Conservation (phyloP, 2,888 invertebrate species). For the Cosmia pyralina region DNA sequence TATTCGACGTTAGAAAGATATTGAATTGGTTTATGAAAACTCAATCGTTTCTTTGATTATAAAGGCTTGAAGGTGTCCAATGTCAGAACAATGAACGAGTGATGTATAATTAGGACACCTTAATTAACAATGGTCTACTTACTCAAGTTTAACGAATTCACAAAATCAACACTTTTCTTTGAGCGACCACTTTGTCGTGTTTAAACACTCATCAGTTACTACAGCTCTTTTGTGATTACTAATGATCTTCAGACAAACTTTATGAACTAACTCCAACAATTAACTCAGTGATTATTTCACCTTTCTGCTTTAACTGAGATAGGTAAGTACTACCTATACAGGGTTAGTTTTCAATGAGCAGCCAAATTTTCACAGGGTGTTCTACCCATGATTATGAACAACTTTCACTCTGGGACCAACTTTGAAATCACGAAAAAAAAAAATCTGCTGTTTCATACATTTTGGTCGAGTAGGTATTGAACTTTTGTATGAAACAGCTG, state of each 20-base stretch:
- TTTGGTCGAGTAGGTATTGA: too few species aligned
- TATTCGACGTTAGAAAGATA: not conserved
- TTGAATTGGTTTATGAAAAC: not conserved
- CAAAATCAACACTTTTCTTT: slow-evolving; percentile 23
- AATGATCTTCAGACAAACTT: slow-evolving; percentile 26
- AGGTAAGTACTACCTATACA: not conserved
- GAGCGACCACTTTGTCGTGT: not conserved
- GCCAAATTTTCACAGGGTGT: too few species aligned
- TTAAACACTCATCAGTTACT: slow-evolving; percentile 17
- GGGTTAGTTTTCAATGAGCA: too few species aligned
- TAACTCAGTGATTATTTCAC: slow-evolving; percentile 35
- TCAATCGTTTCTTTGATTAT: not conserved
- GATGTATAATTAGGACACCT: not conserved
- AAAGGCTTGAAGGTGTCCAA: too few species aligned
- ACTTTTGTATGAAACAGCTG: too few species aligned
- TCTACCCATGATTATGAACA: too few species aligned
- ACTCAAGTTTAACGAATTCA: slow-evolving; percentile 13
- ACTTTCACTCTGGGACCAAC: too few species aligned
- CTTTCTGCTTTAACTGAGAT: slow-evolving; percentile 8
- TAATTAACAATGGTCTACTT: slow-evolving; percentile 1
- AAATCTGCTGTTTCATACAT: too few species aligned
- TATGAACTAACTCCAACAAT: slow-evolving; percentile 17
- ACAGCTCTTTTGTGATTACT: slow-evolving; percentile 36
- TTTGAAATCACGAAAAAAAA: too few species aligned
- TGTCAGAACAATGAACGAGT: not conserved